These are phyloP conservation scores for Probosciger aterrimus DNA, from an alignment of 2,113 vertebrate species.

Conservation along the genomic window DNA sequence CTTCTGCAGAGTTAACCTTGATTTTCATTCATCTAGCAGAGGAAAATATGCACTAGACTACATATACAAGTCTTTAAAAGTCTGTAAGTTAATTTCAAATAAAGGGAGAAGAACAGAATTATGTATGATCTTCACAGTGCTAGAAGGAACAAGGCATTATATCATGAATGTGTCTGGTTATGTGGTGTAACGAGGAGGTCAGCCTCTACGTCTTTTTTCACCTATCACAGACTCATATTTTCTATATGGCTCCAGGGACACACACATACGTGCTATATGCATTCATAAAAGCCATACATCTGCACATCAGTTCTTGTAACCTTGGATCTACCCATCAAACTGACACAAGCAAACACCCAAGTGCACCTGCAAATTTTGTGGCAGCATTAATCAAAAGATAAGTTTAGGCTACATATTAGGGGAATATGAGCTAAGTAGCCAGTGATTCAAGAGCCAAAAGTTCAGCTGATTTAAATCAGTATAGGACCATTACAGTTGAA, in stretches of 20 bases:
- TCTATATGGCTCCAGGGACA: background rate
- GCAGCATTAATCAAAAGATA: background rate
- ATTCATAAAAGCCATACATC: background rate
- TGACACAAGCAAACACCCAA: background rate
- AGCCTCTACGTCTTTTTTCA: background rate
- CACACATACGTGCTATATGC: rapidly evolving
- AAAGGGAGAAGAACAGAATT: background rate
- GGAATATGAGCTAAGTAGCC: background rate
- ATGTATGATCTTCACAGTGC: background rate
- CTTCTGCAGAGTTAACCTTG: background rate
- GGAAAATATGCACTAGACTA: background rate
- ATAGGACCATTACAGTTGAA: background rate
- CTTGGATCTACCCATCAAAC: background rate
- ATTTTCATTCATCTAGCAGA: background rate
- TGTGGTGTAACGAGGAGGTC: background rate
- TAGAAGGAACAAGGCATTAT: background rate
- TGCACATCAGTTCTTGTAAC: background rate
- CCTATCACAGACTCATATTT: background rate
- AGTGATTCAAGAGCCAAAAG: background rate
- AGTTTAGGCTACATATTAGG: background rate
- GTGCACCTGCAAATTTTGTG: background rate
- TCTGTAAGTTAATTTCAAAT: background rate
- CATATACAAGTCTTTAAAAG: background rate
- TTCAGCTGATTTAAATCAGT: background rate
- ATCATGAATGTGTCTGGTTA: background rate